A percentile compares a stretch with the other conserved stretches of the same genome.
Evolutionary conservation across 1,140 invertebrate genomes (phyloP).

Genomic region (Pseudomyrmex flavicornis): DNA sequence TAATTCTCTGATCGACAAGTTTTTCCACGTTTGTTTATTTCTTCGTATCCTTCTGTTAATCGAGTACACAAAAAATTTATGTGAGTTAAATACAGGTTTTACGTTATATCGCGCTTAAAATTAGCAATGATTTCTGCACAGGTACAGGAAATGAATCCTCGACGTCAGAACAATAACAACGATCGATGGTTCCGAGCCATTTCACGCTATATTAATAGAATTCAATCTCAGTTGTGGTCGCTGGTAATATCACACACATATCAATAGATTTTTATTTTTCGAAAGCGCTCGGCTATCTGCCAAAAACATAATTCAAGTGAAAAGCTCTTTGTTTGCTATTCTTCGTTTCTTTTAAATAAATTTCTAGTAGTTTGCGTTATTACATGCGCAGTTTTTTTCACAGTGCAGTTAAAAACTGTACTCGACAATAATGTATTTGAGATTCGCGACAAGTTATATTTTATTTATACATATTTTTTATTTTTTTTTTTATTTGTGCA

Average conservation of each 20-base stretch:
- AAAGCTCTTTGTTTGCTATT: too few species aligned
- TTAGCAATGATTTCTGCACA: constrained; percentile 51
- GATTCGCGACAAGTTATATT: too few species aligned
- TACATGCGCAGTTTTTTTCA: too few species aligned
- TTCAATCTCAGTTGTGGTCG: constrained; percentile 34
- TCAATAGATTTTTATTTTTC: constrained; percentile 5
- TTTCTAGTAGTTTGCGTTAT: too few species aligned
- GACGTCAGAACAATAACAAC: constrained; percentile 61
- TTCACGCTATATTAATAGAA: constrained; percentile 68
- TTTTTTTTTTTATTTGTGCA: too few species aligned
- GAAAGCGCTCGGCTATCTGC: background rate
- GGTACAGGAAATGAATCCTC: constrained; percentile 44
- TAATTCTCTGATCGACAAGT: background rate
- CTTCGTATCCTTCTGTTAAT: background rate
- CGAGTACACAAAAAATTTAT: too few species aligned
- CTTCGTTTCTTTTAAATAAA: too few species aligned
- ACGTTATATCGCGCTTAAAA: constrained; percentile 33
- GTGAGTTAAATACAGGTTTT: constrained; percentile 6
- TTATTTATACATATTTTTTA: too few species aligned
- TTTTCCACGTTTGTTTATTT: constrained; percentile 21
- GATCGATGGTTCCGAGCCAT: constrained; percentile 54
- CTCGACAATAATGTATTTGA: too few species aligned
- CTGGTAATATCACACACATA: constrained; percentile 32
- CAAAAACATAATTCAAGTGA: too few species aligned
- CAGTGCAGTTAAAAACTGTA: too few species aligned